Evolutionary conservation across 2,113 vertebrate genomes (phyloP).

Genomic region (Lynx canadensis): DNA sequence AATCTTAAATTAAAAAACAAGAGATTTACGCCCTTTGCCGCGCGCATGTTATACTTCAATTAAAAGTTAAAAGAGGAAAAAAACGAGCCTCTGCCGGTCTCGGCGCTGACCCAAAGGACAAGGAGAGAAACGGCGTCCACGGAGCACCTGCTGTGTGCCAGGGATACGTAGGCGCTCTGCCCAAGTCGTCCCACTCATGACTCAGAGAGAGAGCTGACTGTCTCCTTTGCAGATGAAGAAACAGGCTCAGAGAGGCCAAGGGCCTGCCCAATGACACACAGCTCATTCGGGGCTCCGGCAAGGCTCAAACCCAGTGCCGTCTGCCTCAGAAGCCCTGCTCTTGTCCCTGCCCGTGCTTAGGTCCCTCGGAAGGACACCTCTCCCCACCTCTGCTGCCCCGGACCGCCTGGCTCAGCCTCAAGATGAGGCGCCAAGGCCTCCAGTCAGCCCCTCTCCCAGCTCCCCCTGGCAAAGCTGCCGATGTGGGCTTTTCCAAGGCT

Average conservation of each 20-base stretch:
- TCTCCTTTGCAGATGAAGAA: not conserved
- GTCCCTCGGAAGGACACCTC: not conserved
- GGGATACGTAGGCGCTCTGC: not conserved
- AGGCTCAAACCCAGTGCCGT: rapidly evolving
- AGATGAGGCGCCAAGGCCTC: not conserved
- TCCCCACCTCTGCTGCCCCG: rapidly evolving
- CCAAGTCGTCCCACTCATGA: not conserved
- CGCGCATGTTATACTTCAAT: not conserved
- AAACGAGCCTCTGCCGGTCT: not conserved
- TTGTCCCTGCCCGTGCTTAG: rapidly evolving
- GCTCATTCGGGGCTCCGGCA: not conserved
- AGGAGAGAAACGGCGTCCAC: not conserved
- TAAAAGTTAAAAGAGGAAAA: not conserved
- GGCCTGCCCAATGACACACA: not conserved
- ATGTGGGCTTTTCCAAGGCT: not conserved
- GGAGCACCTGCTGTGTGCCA: rapidly evolving
- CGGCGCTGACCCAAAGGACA: not conserved
- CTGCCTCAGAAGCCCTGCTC: not conserved
- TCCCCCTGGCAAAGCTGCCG: not conserved
- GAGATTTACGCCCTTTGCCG: not conserved
- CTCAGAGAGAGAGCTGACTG: not conserved
- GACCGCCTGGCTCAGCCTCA: not conserved
- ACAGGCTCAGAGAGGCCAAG: not conserved
- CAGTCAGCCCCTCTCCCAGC: rapidly evolving
- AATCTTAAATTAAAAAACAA: conserved; percentile 57